Base-by-base conservation (phyloP, 2,797 vertebrate species). In the Peromyscus melanophrys region DNA sequence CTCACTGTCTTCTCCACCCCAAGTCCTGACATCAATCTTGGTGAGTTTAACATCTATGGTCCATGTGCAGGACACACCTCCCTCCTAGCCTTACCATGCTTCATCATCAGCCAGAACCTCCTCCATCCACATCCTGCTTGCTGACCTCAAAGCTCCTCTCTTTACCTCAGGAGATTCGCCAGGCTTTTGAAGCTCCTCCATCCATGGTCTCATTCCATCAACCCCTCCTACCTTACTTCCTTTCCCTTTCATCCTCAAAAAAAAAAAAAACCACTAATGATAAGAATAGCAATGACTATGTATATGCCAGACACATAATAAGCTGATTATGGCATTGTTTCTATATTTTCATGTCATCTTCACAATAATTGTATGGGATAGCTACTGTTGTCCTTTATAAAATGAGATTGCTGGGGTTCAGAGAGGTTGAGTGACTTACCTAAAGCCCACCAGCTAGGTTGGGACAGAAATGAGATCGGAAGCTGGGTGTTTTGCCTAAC, bases 21-120 rank as follows among this genome's bases (percentile, higher is more conserved):
- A 97, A 97, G 95, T 97, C 95, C 96, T 97, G 98, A 95, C 97
- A 97, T 96, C 98, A 96, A 97, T 97, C 92, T 97, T 96, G 98
- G 98, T 97, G 98, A 98, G 98, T 97, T 96, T 34, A 77, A 94
- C 97, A 92, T 97, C 75, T 81, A 78, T 95, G 95, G 88, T 96
- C 96, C 96, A 96, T 92, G 97, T 95, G 63, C 77, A 95, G 96
- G 96, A 95, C 96, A 97, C 95, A 94, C 59, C 82, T 91, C 94
- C 81, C 75, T 95, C 81, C 75, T 82, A 95, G 37, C 95, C 49
- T 77, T 95, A 43, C 78, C 96, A 94, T 92, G 81, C 84, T 97
- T 89, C 90, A 92, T 95, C 88, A 81, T 73, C 55, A 43, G 57
- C 85, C 89, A 86, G 93, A 91, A n/a, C 31, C 59, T 75, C 77